Evolutionary conservation across 2,113 vertebrate genomes (phyloP).

Genomic region (Rhipidura dahli): DNA sequence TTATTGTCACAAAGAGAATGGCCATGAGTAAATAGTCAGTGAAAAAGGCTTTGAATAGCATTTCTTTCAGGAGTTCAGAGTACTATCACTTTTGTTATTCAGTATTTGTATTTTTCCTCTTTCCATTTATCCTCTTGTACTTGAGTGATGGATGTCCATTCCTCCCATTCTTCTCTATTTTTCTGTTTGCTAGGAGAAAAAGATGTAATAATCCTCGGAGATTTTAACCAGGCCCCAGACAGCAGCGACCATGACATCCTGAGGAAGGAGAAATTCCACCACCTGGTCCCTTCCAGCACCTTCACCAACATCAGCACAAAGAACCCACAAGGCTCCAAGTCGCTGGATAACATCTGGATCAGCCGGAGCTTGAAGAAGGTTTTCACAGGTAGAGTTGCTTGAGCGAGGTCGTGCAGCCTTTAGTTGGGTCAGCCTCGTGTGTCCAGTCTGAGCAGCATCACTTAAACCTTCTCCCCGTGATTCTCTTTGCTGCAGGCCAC

Average conservation of each 20-base stretch:
- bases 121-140: neutral
- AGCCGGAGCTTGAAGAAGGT: conserved; percentile 87
- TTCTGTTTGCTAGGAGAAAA: conserved; percentile 79
- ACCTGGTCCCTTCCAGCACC: conserved; percentile 79
- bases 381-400: conserved; percentile 80
- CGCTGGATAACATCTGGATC: conserved; percentile 93
- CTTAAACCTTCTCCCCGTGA: neutral
- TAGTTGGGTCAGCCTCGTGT: rapidly evolving
- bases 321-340: conserved; percentile 85
- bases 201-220: conserved; percentile 86
- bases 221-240: conserved; percentile 86
- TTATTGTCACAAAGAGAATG: neutral
- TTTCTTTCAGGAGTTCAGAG: neutral
- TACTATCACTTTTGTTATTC: neutral
- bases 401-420: rapidly evolving
- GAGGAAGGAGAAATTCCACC: conserved; percentile 86
- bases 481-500: conserved; percentile 75
- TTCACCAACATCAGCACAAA: conserved; percentile 96
- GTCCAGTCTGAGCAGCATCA: rapidly evolving
- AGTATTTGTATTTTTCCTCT: neutral
- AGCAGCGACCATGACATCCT: conserved; percentile 81
- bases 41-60: neutral
- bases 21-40: neutral
- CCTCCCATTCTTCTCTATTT: neutral
- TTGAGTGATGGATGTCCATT: neutral